Evolutionary conservation across 2,113 vertebrate species (phyloP), one percentile per base, ranked within the genome.

Genomic region (Tetraodon nigroviridis): DNA sequence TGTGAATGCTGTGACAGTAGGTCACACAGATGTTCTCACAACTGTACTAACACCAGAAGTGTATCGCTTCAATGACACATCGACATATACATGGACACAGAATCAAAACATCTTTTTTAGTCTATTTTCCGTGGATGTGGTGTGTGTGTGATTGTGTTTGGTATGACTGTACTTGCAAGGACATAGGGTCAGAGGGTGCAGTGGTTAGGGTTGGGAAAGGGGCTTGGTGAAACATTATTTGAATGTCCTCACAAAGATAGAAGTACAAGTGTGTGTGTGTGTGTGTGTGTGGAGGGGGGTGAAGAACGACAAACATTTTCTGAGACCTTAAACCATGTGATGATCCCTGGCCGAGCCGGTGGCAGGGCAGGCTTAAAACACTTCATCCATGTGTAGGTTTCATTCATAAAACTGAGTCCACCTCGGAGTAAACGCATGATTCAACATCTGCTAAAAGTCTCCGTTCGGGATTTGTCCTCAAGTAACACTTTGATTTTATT

Each of bases 331-430:
- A 37, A 22, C 1, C 5, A 32, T 51, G 51, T 60, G 66, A 14
- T 37, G 54, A 49, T 57, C 22, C 22, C 69, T 49, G 15, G 40
- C 51, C 55, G 61, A 61, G 55, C 27, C 20, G 59, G 51, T 45
- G 44, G 62, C 32, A 21, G 51, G 27, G 46, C 15, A 8, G 1
- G 21, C 12, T 46, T 47, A 41, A 73, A 71, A 77, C 53, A 49
- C 44, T 46, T 32, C 22, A 65, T 64, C 60, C 54, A 41, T 57
- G 40, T 12, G 16, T 15, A 29, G 44, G 19, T 67, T 79, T 81
- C 72, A 83, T 84, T 80, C 68, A 80, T 61, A 68, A 84, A 75
- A 55, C 40, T 51, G 32, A 37, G 32, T 12, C 32, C 32, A 37
- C 32, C 32, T 12, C 18, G n/a, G 3, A 61, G 13, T 48, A 61